Conservation (phyloP, 2,797 vertebrate species). For the Synanceia verrucosa region DNA sequence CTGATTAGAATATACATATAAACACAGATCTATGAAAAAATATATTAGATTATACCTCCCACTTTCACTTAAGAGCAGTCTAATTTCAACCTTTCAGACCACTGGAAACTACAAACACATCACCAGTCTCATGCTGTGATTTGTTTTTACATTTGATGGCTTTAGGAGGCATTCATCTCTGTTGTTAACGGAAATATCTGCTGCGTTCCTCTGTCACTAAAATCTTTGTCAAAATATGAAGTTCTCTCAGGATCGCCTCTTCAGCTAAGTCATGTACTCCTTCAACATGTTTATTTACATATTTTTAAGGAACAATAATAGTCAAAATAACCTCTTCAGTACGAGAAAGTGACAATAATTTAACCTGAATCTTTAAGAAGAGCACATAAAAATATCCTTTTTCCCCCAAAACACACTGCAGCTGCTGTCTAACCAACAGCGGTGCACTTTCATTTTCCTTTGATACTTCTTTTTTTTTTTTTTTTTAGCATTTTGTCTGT, state of each 20-base stretch:
- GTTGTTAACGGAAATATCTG: constrained; percentile 15
- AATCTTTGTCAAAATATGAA: constrained; percentile 30
- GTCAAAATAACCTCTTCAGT: not conserved
- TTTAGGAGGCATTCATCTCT: constrained; percentile 22
- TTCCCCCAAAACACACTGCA: not conserved
- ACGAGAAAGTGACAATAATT: not conserved
- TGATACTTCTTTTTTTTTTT: not conserved
- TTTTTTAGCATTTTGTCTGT: not conserved
- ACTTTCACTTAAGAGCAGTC: not conserved
- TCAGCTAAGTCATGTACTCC: not conserved
- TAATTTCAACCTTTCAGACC: constrained; percentile 7
- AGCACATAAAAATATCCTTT: not conserved
- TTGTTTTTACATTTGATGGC: constrained; percentile 42
- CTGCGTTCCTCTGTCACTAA: not conserved
- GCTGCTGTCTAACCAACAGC: not conserved
- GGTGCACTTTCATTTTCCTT: not conserved
- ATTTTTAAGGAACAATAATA: not conserved
- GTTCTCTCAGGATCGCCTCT: not conserved
- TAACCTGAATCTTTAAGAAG: not conserved
- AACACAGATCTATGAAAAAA: not conserved
- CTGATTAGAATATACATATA: not conserved
- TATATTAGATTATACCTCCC: not conserved
- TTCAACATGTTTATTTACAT: not conserved
- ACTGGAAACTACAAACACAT: constrained; percentile 40
- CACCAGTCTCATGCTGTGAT: constrained; percentile 24